Base-by-base conservation (phyloP, 1,140 invertebrate genomes). In the Potamilus streckersoni region DNA sequence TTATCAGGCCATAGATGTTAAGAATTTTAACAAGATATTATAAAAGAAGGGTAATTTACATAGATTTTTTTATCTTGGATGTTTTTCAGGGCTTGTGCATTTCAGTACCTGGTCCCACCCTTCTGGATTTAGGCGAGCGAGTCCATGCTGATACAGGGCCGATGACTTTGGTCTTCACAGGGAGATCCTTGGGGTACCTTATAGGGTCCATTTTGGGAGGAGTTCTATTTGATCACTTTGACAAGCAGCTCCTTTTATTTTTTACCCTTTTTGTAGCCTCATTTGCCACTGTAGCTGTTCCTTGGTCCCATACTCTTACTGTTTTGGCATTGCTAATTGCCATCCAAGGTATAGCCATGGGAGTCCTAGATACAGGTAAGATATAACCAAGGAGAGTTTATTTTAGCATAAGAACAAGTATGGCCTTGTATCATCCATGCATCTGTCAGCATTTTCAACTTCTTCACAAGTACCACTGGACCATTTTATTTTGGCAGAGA, bases 61-160 rank as follows among this genome's bases (percentile, higher is more conserved):
- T 65, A 38, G 23, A 8, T 55, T 61, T 27, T 79, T n/a, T 71
- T 49, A 49, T 49, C 38, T 8, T 11, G 6, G 38, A 49, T 49
- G 38, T 67, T 66, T 80, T 82, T 38, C 76, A 91, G 90, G 90
- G 90, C 27, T 73, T 90, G 49, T 89, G 87, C 80, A 86, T 90
- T 56, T 86, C 90, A 23, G 87, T 91, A 38, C 88, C 89, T 71
- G 90, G 90, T n/a, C 89, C 90, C 64, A 91, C 90, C 14, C 79
- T 91, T 27, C 79, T 87, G 3, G 87, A 90, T 72, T 82, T 91
- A 64, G 83, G 84, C 65, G 80, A 85, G 31, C 79, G 84, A 61
- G 84, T 89, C 1, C 75, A 85, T 58, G 79, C 84, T 12, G 81
- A 83, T 72, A 85, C 81, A 17, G 78, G 84, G 59, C 79, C 84